Base-by-base conservation (phyloP, 2,113 vertebrate species). In the Sorex araneus region DNA sequence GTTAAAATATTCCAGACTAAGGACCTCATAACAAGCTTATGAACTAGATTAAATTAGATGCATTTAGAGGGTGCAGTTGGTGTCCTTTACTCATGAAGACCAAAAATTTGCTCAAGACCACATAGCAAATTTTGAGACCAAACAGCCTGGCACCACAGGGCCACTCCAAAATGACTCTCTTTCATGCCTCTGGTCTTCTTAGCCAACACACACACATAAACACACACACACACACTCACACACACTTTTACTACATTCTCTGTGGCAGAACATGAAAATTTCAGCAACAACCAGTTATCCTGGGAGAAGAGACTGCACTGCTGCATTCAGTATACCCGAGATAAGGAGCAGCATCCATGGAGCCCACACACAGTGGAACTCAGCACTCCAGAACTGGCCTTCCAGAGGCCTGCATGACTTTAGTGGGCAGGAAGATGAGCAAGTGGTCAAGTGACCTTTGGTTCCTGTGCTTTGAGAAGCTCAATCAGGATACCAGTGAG, bases 21-120 rank as follows among this genome's bases (percentile, higher is more conserved):
- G 45, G 36, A 32, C 32, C 32, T 67, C 30, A 90, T 23, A 69
- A 27, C 2, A 47, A 12, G 34, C 30, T 30, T 15, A 34, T 32
- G 60, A 80, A 36, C 81, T 90, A 71, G 40, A 77, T 50, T 15
- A 7, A 77, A 6, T 84, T 89, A 76, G 54, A 81, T 54, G 54
- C 13, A 54, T 10, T 15, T 15, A 57, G 45, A 36, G 45, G 34
- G 8, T 43, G 28, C 6, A 25, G 23, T 45, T 34, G 8, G 45
- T 67, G 16, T 19, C 45, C 57, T 66, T 73, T 74, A 45, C 66
- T 77, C 50, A 23, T 4, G 30, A 54, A 27, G 36, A 74, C 23
- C 73, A 30, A 64, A 78, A 84, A 79, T 79, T 73, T 84, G 67
- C 25, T 85, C 47, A 30, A 85, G 74, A 36, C 18, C n/a, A 36